Evolutionary conservation across 2,888 invertebrate species (phyloP).

Genomic region (Phragmatobia fuliginosa): DNA sequence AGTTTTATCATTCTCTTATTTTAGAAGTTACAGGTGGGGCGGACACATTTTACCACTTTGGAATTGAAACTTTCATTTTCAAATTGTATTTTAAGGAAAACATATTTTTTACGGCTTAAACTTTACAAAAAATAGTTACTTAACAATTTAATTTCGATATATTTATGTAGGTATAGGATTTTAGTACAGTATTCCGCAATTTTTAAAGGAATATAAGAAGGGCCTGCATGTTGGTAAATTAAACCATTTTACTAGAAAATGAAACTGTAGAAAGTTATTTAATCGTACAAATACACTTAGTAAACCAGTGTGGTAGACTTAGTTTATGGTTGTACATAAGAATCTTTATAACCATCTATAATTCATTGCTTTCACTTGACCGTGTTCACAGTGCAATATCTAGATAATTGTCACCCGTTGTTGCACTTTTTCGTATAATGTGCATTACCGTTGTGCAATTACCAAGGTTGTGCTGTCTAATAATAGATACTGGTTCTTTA

Average conservation of each 20-base stretch:
- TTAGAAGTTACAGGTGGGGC: too few species aligned
- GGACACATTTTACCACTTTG: too few species aligned
- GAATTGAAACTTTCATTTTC: too few species aligned
- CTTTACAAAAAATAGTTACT: too few species aligned
- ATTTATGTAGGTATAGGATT: too few species aligned
- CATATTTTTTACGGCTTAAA: too few species aligned
- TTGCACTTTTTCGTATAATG: slow-evolving; percentile 27
- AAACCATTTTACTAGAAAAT: background rate
- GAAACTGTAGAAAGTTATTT: background rate
- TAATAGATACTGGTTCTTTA: background rate
- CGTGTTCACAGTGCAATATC: slow-evolving; percentile 14
- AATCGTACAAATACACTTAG: background rate
- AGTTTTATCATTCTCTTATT: too few species aligned
- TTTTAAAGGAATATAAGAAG: background rate
- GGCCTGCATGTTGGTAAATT: background rate
- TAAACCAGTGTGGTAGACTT: too few species aligned
- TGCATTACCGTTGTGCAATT: slow-evolving; percentile 46
- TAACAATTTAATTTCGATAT: too few species aligned
- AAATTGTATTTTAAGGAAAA: too few species aligned
- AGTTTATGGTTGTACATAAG: too few species aligned
- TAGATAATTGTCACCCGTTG: slow-evolving; percentile 18
- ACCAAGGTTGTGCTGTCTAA: slow-evolving; percentile 33
- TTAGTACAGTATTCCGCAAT: too few species aligned
- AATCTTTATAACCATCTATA: background rate
- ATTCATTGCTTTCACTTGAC: slow-evolving; percentile 15